These are phyloP conservation scores for Caenorhabditis tropicalis DNA, from an alignment of 1,140 invertebrate species.

Conservation along the genomic window DNA sequence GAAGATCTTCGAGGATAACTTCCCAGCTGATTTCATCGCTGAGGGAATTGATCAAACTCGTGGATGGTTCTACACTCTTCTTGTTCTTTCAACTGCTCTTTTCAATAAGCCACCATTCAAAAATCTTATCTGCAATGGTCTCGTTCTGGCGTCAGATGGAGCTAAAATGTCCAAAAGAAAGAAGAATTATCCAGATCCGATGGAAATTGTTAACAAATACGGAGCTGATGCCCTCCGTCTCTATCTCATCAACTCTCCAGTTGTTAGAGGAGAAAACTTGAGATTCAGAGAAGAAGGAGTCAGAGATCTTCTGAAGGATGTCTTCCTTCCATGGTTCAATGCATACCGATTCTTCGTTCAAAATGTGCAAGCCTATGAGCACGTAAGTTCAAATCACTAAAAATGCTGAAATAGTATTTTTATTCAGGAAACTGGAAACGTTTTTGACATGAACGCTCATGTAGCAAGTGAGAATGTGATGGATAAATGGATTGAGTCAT, in stretches of 20 bases:
- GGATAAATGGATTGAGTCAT: constrained; percentile 96
- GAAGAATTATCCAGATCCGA: constrained; percentile 97
- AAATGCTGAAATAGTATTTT: neutral
- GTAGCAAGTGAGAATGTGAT: constrained; percentile 82
- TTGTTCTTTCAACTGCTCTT: constrained; percentile 93
- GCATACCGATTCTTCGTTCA: constrained; percentile 94
- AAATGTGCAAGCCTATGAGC: constrained; percentile 85
- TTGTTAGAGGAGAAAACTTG: constrained; percentile 93
- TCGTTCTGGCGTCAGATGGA: constrained; percentile 90
- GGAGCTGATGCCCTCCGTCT: constrained; percentile 92
- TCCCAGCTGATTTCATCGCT: constrained; percentile 99
- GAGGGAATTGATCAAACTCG: constrained; percentile 96
- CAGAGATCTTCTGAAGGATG: constrained; percentile 92
- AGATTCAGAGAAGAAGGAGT: constrained; percentile 95
- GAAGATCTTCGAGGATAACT: constrained; percentile 89
- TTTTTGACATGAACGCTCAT: constrained; percentile 57
- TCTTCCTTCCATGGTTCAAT: constrained; percentile 98
- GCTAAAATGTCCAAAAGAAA: constrained; percentile 99
- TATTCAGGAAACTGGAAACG: constrained; percentile 61
- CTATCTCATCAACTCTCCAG: constrained; percentile 97
- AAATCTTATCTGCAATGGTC: constrained; percentile 93
- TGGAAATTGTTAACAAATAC: constrained; percentile 88
- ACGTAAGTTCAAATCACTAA: constrained; percentile 75
- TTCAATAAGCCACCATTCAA: constrained; percentile 96
- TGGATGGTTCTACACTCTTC: constrained; percentile 88